A percentile compares a stretch with the other conserved stretches of the same genome.
Conservation (phyloP, 2,113 vertebrate species). For the Malaclemys terrapin region DNA sequence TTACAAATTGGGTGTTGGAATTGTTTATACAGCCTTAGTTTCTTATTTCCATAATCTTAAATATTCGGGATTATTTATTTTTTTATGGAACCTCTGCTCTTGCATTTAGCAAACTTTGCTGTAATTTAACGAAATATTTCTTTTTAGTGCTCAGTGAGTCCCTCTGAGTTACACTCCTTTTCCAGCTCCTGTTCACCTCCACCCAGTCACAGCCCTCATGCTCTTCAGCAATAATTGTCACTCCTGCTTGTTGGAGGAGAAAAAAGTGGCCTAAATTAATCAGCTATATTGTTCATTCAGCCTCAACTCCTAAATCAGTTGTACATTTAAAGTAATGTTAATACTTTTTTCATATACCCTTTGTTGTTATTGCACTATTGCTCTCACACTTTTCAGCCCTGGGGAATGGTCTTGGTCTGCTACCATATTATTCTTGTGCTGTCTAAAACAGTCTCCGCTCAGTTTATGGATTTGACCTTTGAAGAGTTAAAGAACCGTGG, state of each 20-base stretch:
- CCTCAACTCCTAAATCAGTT: not conserved
- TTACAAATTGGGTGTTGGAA: not conserved
- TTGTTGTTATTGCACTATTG: not conserved
- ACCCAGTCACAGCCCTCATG: not conserved
- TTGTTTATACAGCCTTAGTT: not conserved
- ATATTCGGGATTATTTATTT: not conserved
- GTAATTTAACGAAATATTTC: not conserved
- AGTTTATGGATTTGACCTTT: not conserved
- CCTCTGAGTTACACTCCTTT: not conserved
- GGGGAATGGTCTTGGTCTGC: not conserved
- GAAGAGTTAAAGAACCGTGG: not conserved
- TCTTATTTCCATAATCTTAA: not conserved
- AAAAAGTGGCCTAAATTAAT: not conserved
- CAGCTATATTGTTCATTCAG: not conserved
- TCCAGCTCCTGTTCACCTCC: not conserved
- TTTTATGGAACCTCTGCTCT: not conserved
- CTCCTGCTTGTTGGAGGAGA: not conserved
- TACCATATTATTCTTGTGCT: not conserved
- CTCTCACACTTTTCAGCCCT: not conserved
- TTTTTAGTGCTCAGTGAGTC: not conserved
- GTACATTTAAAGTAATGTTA: not conserved
- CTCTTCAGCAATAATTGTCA: not conserved
- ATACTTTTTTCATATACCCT: not conserved
- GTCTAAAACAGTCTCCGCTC: not conserved
- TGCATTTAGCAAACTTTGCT: not conserved